phyloP scores from a whole-genome alignment of 2,888 invertebrate species.

The Apotomis turbidana region DNA sequence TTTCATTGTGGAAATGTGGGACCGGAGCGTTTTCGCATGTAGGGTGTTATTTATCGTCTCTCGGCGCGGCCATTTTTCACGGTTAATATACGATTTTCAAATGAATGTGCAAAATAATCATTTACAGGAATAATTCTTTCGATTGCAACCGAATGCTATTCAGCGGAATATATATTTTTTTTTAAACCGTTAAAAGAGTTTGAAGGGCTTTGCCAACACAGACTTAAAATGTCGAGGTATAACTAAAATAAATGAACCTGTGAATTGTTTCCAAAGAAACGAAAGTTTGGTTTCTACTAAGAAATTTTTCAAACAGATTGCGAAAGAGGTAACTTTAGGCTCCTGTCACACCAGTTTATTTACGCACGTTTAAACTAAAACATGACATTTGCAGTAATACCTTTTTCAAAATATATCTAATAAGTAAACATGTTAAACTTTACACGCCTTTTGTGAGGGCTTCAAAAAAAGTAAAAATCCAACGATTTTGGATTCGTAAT shows the following conservation, averaged over 20 bases:
- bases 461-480: no score
- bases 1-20: neutral
- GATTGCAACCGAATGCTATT: no score
- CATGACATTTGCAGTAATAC: no score
- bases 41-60: constrained; percentile 16
- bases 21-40: constrained; percentile 3
- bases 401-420: no score
- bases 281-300: constrained; percentile 3
- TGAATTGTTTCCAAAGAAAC: neutral
- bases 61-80: neutral
- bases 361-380: no score
- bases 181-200: no score
- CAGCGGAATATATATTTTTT: no score
- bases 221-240: no score
- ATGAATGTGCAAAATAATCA: neutral
- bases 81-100: neutral
- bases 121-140: neutral
- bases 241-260: neutral
- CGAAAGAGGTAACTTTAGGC: neutral
- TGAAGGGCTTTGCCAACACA: no score
- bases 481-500: no score
- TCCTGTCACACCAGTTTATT: neutral
- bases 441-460: no score
- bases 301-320: neutral
- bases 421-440: no score